phyloP scores from a whole-genome alignment of 2,888 invertebrate species.

The Cephus runcator region DNA sequence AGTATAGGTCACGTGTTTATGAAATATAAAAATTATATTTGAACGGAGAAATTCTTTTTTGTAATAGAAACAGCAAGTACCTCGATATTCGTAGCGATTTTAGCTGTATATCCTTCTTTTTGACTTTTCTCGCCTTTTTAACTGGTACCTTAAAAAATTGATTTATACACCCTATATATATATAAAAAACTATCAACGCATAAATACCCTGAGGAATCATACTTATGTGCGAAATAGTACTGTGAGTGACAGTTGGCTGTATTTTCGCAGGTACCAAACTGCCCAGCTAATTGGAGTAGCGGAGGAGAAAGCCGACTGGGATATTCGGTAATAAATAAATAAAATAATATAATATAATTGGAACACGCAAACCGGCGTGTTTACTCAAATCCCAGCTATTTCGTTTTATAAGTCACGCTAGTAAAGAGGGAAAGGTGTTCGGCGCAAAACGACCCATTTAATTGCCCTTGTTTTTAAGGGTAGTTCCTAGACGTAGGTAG shows the following conservation, averaged over 20 bases:
- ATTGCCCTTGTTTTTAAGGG: constrained; percentile 36
- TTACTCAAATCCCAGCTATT: constrained; percentile 10
- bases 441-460: constrained; percentile 31
- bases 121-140: background rate
- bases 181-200: background rate
- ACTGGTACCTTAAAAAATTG: background rate
- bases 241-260: background rate
- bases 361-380: constrained; percentile 31
- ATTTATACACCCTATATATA: background rate
- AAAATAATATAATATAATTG: constrained; percentile 42
- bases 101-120: background rate
- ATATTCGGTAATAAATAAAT: constrained; percentile 32
- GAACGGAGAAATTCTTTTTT: background rate
- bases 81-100: background rate
- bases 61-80: background rate
- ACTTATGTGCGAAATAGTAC: background rate
- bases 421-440: constrained; percentile 28
- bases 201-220: background rate
- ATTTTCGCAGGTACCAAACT: background rate
- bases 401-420: constrained; percentile 37
- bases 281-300: background rate
- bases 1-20: background rate
- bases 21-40: background rate
- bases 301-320: background rate
- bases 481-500: constrained; percentile 6